Evolutionary conservation across 2,113 vertebrate genomes (phyloP), one percentile per base, ranked within the genome.

Genomic region (Turdus rufiventris): DNA sequence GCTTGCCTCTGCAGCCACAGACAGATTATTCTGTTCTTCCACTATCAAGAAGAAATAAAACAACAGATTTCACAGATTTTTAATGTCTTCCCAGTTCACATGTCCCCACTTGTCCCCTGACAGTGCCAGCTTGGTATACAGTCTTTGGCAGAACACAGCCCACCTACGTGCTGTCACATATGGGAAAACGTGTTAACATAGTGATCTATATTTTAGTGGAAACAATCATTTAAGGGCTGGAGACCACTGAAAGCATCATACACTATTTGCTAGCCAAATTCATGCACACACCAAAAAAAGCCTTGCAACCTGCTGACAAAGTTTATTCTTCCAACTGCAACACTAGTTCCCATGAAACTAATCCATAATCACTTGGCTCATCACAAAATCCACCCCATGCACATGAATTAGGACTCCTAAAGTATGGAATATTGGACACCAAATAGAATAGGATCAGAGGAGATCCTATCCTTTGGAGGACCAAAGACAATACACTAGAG

Each of bases 181-280:
- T 4, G 10, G 33, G 56, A 90, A 51, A 90, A 91, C 80, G 75
- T 47, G 78, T 31, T 94, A 95, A 92, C 80, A 94, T 23, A 89
- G 43, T 85, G 77, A 91, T 92, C 87, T 71, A 50, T 71, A 87
- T 93, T 95, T 96, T 85, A 60, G 91, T 63, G 77, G 70, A 95
- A 94, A 96, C 74, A 91, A 82, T 74, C 53, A 65, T 72, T 91
- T 93, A 79, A 93, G 74, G 78, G 57, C 57, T 81, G 83, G 74
- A 93, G 81, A 88, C 58, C 90, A 89, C 38, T 42, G 47, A 87
- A 76, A 94, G 74, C 40, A 89, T 56, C 85, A 77, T 3, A 1
- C 18, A 12, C 54, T 68, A 80, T 72, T 87, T 85, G 80, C 70
- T 50, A 75, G 36, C n/a, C 60, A 75, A 92, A 96, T 80, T 68